Conservation (phyloP, 2,113 vertebrate species). For the Formicarius rufipectus region DNA sequence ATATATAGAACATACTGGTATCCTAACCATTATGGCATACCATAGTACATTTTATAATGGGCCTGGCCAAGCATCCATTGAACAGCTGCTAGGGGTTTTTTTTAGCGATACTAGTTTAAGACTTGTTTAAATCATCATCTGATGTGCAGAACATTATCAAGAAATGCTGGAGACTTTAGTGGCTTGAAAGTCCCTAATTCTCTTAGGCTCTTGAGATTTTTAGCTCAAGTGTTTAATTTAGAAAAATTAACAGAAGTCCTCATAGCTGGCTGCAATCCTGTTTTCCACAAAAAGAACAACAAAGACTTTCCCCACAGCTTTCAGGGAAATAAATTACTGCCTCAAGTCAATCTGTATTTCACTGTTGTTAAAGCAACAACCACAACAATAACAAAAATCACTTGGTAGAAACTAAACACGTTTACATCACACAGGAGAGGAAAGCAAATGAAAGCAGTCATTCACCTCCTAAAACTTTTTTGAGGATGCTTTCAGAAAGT, state of each 20-base stretch:
- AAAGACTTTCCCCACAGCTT: not conserved
- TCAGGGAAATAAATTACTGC: not conserved
- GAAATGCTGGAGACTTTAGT: not conserved
- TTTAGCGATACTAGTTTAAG: slow-evolving; percentile 46
- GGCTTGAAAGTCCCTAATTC: not conserved
- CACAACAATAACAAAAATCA: not conserved
- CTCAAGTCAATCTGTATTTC: not conserved
- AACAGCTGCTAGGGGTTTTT: slow-evolving; percentile 67
- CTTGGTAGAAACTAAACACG: not conserved
- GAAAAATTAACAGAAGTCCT: not conserved
- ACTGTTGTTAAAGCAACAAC: not conserved
- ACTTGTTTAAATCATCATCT: slow-evolving; percentile 46
- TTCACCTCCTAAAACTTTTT: not conserved
- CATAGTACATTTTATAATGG: slow-evolving; percentile 70
- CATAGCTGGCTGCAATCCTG: not conserved
- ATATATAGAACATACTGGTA: slow-evolving; percentile 57
- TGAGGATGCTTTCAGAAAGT: not conserved
- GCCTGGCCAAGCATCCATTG: slow-evolving; percentile 60
- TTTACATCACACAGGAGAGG: not conserved
- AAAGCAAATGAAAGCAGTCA: not conserved
- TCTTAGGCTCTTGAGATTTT: not conserved
- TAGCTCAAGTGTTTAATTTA: not conserved
- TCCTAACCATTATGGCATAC: slow-evolving; percentile 66
- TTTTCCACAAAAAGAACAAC: not conserved
- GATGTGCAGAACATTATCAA: not conserved